Conservation (phyloP, 1,140 invertebrate species). For the Caenorhabditis tropicalis region DNA sequence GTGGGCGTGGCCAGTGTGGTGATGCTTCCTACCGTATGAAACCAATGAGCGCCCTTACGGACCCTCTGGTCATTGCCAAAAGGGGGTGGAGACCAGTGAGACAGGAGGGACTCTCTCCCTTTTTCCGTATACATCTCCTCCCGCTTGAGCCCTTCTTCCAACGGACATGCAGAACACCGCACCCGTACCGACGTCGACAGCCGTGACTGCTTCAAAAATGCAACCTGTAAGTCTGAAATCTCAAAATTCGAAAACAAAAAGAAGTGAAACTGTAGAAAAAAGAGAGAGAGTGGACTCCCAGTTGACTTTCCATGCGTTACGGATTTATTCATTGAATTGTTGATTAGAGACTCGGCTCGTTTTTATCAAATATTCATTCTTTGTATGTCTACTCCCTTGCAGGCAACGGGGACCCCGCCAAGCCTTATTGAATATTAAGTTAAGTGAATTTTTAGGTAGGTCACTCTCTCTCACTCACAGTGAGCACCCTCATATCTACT, state of each 20-base stretch:
- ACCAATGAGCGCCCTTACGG: background rate
- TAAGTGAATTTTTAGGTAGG: constrained; percentile 44
- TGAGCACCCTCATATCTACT: constrained; percentile 11
- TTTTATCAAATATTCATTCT: constrained; percentile 45
- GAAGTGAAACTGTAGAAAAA: background rate
- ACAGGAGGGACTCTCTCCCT: background rate
- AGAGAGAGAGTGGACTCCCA: background rate
- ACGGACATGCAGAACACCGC: constrained; percentile 38
- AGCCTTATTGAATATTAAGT: constrained; percentile 45
- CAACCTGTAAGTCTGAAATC: constrained; percentile 9
- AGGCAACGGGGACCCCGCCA: constrained; percentile 36
- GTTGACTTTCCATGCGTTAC: constrained; percentile 34
- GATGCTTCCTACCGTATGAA: background rate
- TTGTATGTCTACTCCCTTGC: constrained; percentile 43
- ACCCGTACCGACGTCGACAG: constrained; percentile 19
- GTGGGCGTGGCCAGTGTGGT: background rate
- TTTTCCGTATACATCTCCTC: constrained; percentile 32
- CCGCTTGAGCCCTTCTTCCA: background rate
- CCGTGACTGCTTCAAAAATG: constrained; percentile 23
- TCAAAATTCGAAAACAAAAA: background rate
- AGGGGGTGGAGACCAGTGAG: constrained; percentile 29
- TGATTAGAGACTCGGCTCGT: constrained; percentile 44
- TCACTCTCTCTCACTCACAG: constrained; percentile 24
- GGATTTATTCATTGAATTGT: constrained; percentile 45
- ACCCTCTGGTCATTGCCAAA: background rate